Evolutionary conservation across 2,888 invertebrate species (phyloP).

Genomic region (Bedellia somnulentella): DNA sequence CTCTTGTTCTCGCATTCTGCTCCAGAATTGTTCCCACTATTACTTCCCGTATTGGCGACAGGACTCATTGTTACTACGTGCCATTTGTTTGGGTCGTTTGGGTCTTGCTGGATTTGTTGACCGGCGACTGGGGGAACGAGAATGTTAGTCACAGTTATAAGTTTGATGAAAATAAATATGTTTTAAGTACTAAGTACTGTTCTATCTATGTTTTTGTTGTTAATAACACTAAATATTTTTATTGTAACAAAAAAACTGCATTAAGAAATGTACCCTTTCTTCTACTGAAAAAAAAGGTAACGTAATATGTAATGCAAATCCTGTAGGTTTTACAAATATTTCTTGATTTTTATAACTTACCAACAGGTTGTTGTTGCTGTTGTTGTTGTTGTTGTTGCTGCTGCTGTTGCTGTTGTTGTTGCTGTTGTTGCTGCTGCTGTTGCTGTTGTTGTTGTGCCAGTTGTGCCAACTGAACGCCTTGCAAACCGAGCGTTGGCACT

Average conservation of each 20-base stretch:
- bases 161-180: no score
- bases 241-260: no score
- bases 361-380: constrained; percentile 34
- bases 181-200: no score
- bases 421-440: constrained; percentile 21
- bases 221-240: no score
- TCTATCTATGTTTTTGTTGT: no score
- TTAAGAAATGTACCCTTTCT: no score
- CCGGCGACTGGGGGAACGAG: no score
- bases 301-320: no score
- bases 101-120: constrained; percentile 80
- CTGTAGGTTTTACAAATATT: no score
- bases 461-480: constrained; percentile 42
- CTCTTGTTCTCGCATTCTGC: constrained; percentile 38
- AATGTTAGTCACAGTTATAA: no score
- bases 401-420: constrained; percentile 26
- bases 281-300: no score
- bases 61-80: constrained; percentile 64
- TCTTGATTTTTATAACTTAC: no score
- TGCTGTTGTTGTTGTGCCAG: constrained; percentile 33
- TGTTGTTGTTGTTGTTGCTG: constrained; percentile 22
- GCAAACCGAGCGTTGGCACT: constrained; percentile 68
- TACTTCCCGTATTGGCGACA: constrained; percentile 15
- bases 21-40: constrained; percentile 11
- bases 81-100: constrained; percentile 83